Evolutionary conservation across 2,888 invertebrate species (phyloP), one percentile per base, ranked within the genome.

Genomic region (Allacma fusca): DNA sequence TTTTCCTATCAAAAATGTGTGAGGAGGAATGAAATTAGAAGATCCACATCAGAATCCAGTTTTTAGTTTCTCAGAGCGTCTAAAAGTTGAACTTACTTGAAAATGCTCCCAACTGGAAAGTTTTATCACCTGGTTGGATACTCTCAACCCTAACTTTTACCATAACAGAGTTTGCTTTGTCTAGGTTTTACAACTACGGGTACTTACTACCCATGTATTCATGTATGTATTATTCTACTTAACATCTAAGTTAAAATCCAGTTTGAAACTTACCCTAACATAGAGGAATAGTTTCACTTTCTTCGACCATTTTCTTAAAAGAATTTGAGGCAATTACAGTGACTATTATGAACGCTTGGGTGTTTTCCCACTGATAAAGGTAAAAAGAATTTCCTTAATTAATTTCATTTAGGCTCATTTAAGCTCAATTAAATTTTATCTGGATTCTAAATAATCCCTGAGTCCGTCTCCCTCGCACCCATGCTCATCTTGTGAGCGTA

Each of bases 11-110:
- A 21, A 21, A 29, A 19, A 43, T 21, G 24, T 73, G 73, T 73
- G 73, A 64, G 59, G 21, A 73, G 34, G 73, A 73, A 73, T 73
- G 29, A 62, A 64, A 62, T 73, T 62, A 40, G 73, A 62, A n/a
- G 73, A 73, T 73, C 24, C 34, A 24, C 40, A 69, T n/a, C 29
- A 12, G n/a, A 59, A 59, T 21, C 5, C n/a, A 64, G 13, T 64
- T 23, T 24, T 24, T 5, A 24, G 24, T 23, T 13, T n/a, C n/a
- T n/a, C n/a, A n/a, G n/a, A n/a, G n/a, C n/a, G n/a, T n/a, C n/a
- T n/a, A n/a, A n/a, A n/a, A n/a, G n/a, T 50, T 19, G 16, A 50
- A 16, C 19, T 5, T 1, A 50, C 19, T 50, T 50, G 16, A 19
- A 5, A 50, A 50, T 13, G 50, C 16, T 19, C 4, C 50, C 50